phyloP scores from a whole-genome alignment of 2,888 invertebrate genomes.

The Listrodromus nycthemerus region DNA sequence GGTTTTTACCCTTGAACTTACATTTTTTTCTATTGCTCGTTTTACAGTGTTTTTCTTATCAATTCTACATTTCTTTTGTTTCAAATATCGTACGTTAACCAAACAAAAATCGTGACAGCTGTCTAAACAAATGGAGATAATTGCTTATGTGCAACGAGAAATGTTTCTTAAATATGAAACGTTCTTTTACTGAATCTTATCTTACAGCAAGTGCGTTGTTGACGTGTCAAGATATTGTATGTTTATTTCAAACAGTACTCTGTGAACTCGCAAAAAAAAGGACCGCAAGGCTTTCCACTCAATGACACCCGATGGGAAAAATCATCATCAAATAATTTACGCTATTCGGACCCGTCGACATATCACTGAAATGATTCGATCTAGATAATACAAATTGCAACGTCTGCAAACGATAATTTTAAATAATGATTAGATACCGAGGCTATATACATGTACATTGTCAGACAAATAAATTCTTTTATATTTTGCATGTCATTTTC shows the following conservation, averaged over 20 bases:
- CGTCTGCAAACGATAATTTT: not conserved
- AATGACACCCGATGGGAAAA: not conserved
- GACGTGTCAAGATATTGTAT: not conserved
- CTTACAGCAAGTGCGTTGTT: not conserved
- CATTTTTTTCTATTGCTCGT: no score
- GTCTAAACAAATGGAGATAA: not conserved
- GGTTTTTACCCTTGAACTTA: no score
- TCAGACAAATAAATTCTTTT: constrained; percentile 15
- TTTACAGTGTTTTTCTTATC: no score
- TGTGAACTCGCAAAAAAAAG: constrained; percentile 1
- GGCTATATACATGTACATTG: not conserved
- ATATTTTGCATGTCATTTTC: constrained; percentile 24
- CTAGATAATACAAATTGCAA: not conserved
- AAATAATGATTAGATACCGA: not conserved
- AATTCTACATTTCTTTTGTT: no score
- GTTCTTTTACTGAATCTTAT: not conserved
- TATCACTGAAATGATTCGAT: not conserved
- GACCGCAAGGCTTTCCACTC: constrained; percentile 5
- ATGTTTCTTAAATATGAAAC: no score
- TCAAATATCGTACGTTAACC: no score
- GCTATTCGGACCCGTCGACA: not conserved
- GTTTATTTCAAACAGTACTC: not conserved
- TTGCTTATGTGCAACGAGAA: no score
- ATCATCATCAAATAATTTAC: constrained; percentile 6
- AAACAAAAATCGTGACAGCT: not conserved